These are phyloP conservation scores for Xiphophorus couchianus DNA, from an alignment of 2,113 vertebrate genomes.

Conservation along the genomic window DNA sequence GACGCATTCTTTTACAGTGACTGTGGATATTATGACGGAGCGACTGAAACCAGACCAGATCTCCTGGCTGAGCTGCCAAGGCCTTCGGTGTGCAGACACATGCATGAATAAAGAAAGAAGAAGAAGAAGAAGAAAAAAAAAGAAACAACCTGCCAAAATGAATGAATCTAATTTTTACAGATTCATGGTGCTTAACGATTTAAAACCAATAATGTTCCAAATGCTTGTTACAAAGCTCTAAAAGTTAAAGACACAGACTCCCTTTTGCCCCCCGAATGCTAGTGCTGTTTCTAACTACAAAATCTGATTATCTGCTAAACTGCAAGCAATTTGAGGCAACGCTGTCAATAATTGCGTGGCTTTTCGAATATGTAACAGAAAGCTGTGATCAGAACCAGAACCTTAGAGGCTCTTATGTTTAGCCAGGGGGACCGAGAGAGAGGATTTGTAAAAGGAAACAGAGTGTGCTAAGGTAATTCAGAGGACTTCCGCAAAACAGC, in stretches of 20 bases:
- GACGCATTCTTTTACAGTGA: constrained; percentile 81
- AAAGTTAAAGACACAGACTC: constrained; percentile 40
- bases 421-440: constrained; percentile 61
- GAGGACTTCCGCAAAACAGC: constrained; percentile 41
- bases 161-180: constrained; percentile 41
- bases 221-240: constrained; percentile 33
- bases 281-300: constrained; percentile 68
- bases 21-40: constrained; percentile 78
- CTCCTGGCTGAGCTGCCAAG: constrained; percentile 54
- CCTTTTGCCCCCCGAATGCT: constrained; percentile 20
- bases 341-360: constrained; percentile 48
- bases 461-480: constrained; percentile 54
- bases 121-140: constrained; percentile 35
- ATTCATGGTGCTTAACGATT: constrained; percentile 59
- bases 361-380: constrained; percentile 49
- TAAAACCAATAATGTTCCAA: constrained; percentile 53
- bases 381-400: constrained; percentile 59
- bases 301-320: constrained; percentile 64
- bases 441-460: constrained; percentile 60
- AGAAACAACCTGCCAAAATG: constrained; percentile 41
- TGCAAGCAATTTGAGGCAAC: constrained; percentile 64
- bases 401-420: constrained; percentile 50
- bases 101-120: constrained; percentile 31
- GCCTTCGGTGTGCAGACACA: constrained; percentile 23
- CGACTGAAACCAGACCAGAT: constrained; percentile 77